Percentiles rank a stretch among this genome's conserved stretches.
Evolutionary conservation across 1,140 invertebrate species (phyloP).

Genomic region (Aricia agestis): DNA sequence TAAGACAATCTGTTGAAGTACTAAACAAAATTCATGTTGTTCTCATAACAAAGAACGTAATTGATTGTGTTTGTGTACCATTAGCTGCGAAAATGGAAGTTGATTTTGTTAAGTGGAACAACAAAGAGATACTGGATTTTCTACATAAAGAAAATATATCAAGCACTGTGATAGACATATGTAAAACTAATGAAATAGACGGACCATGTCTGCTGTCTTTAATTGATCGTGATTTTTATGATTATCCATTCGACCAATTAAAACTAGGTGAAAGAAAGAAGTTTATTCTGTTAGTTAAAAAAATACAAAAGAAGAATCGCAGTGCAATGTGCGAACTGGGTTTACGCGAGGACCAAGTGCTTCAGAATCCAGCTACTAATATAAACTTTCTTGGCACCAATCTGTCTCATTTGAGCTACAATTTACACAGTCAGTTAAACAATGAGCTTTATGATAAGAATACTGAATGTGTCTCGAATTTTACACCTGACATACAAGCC

Average conservation of each 20-base stretch:
- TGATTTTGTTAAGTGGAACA: slow-evolving; percentile 67
- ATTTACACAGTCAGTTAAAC: slow-evolving; percentile 62
- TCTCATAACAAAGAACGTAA: slow-evolving; percentile 6
- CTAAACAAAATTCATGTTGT: slow-evolving; percentile 15
- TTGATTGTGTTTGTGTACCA: slow-evolving; percentile 18
- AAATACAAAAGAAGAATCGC: slow-evolving; percentile 65
- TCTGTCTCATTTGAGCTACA: slow-evolving; percentile 70
- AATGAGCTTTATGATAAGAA: slow-evolving; percentile 52
- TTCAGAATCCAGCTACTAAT: slow-evolving; percentile 62
- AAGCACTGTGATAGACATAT: slow-evolving; percentile 57
- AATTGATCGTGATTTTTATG: slow-evolving; percentile 70
- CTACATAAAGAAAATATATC: slow-evolving; percentile 72
- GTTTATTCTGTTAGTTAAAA: slow-evolving; percentile 66
- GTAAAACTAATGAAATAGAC: slow-evolving; percentile 63
- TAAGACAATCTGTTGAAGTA: slow-evolving; percentile 5
- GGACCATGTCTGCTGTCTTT: slow-evolving; percentile 68
- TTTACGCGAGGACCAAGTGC: slow-evolving; percentile 55
- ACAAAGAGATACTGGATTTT: slow-evolving; percentile 72
- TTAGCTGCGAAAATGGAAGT: slow-evolving; percentile 55
- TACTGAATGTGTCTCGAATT: slow-evolving; percentile 55
- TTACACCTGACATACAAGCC: slow-evolving; percentile 62
- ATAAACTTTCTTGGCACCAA: slow-evolving; percentile 72
- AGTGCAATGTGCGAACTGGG: slow-evolving; percentile 67
- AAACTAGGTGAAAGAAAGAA: slow-evolving; percentile 68
- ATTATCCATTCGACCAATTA: slow-evolving; percentile 65